Conservation (phyloP, 2,888 invertebrate species). For the Pammene aurita region DNA sequence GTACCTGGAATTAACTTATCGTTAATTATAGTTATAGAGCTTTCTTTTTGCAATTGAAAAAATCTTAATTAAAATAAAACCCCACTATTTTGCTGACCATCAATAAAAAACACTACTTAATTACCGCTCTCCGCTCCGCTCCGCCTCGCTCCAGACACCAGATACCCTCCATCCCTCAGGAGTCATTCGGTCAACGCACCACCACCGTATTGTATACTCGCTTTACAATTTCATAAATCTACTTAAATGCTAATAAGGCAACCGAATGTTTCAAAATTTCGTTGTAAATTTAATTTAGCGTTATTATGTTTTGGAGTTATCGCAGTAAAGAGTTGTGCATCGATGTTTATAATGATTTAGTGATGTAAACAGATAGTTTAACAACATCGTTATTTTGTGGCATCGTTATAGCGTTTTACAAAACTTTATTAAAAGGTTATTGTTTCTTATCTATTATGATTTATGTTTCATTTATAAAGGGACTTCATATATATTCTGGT, state of each 20-base stretch:
- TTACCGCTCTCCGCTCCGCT: constrained; percentile 13
- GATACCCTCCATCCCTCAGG: constrained; percentile 46
- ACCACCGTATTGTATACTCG: constrained; percentile 46
- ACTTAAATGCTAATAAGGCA: constrained; percentile 55
- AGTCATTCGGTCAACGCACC: constrained; percentile 48
- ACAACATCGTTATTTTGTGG: constrained; percentile 17
- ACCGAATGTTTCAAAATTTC: constrained; percentile 47
- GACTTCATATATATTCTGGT: no score
- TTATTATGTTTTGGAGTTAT: constrained; percentile 45
- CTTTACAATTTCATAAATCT: constrained; percentile 53
- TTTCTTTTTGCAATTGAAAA: no score
- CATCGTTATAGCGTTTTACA: background rate
- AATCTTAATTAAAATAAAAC: no score
- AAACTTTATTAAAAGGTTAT: background rate
- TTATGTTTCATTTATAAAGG: no score
- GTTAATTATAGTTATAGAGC: no score
- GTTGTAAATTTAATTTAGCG: constrained; percentile 41
- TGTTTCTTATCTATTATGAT: no score
- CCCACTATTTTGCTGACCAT: no score
- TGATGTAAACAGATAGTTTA: constrained; percentile 33
- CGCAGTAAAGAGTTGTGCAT: constrained; percentile 30
- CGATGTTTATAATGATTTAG: constrained; percentile 25
- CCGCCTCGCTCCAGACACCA: constrained; percentile 12
- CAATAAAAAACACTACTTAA: background rate
- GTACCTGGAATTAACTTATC: no score